Conservation (phyloP, 64 coral and sea anemone species). For the Pocillopora verrucosa region DNA sequence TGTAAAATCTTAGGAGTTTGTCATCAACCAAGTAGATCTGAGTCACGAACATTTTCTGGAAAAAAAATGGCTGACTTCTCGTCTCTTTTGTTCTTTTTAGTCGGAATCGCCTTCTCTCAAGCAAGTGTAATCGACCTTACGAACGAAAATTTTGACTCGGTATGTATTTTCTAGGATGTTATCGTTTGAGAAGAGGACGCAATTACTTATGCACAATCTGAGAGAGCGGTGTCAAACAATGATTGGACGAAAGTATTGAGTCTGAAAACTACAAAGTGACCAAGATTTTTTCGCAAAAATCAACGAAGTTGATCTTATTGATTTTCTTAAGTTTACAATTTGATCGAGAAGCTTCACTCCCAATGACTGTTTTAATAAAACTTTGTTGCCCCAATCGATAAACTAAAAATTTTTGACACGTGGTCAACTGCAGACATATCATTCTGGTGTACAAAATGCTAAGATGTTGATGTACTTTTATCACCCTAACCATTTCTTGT, state of each 20-base stretch:
- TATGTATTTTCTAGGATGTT: conserved; percentile 30
- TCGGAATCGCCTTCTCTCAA: conserved; percentile 22
- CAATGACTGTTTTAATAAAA: not conserved
- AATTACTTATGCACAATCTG: not conserved
- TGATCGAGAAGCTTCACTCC: not conserved
- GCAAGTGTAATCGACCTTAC: conserved; percentile 73
- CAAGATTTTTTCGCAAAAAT: not conserved
- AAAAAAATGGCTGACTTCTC: conserved; percentile 1
- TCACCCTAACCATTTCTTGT: not conserved
- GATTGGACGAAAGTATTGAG: conserved; percentile 11
- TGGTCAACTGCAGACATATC: not conserved
- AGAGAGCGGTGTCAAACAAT: conserved; percentile 15
- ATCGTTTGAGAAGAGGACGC: not conserved
- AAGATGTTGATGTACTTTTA: not conserved
- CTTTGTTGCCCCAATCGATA: not conserved
- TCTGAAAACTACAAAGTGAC: not conserved
- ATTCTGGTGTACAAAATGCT: not conserved
- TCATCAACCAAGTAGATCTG: not conserved
- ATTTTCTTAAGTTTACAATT: not conserved
- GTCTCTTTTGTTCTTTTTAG: conserved; percentile 38
- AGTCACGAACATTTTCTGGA: not conserved
- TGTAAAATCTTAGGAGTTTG: not conserved
- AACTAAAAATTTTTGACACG: not conserved
- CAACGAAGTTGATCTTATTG: not conserved
- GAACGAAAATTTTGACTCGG: conserved; percentile 78